These are phyloP conservation scores for Gymnarchus niloticus DNA, from an alignment of 2,113 vertebrate genomes.

Conservation along the genomic window DNA sequence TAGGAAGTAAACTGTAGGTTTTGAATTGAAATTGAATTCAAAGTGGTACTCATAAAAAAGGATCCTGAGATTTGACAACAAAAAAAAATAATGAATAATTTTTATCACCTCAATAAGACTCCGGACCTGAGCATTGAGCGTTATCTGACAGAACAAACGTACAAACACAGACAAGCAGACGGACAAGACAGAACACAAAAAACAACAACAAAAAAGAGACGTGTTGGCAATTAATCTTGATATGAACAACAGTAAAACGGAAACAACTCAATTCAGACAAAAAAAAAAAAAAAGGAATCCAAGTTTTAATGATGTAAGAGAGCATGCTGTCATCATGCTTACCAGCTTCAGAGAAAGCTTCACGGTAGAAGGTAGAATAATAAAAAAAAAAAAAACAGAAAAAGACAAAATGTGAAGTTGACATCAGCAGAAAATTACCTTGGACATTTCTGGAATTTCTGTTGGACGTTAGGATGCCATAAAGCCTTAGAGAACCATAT, in stretches of 20 bases:
- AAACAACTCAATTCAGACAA: conserved; percentile 11
- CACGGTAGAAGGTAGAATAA: conserved; percentile 57
- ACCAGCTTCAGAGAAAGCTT: conserved; percentile 99
- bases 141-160: conserved; percentile 25
- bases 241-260: conserved; percentile 15
- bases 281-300: conserved; percentile 9
- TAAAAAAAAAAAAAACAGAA: conserved; percentile 43
- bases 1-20: background rate
- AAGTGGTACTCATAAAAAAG: background rate
- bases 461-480: background rate
- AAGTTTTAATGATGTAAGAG: conserved; percentile 31
- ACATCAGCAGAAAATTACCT: conserved; percentile 45
- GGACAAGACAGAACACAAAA: conserved; percentile 11
- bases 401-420: conserved; percentile 50
- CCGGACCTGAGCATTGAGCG: conserved; percentile 26
- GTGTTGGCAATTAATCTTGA: conserved; percentile 18
- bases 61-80: background rate
- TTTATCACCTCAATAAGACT: conserved; percentile 28
- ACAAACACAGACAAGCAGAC: background rate
- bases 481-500: background rate
- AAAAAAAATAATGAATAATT: conserved; percentile 13
- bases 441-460: background rate
- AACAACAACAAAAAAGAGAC: conserved; percentile 22
- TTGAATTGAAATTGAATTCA: background rate
- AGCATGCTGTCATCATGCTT: conserved; percentile 81